Evolutionary conservation across 2,888 invertebrate species (phyloP).

Genomic region (Chloromyia formosa): DNA sequence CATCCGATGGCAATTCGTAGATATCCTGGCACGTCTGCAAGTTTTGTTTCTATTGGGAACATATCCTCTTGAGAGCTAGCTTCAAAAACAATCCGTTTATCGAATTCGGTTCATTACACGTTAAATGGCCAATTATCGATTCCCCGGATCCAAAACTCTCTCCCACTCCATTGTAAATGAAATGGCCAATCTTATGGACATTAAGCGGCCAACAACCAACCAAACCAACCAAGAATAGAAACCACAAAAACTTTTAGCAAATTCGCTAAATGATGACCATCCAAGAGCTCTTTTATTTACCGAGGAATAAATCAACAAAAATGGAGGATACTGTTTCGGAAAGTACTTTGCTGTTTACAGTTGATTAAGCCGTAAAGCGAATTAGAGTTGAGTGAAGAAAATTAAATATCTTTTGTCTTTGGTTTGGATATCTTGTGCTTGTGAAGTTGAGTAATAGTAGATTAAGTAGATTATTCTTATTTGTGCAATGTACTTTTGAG

Average conservation of each 20-base stretch:
- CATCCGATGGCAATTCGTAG: no score
- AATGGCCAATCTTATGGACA: background rate
- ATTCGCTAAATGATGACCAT: conserved; percentile 14
- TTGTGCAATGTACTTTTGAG: no score
- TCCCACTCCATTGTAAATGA: background rate
- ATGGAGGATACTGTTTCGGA: conserved; percentile 5
- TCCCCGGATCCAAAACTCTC: background rate
- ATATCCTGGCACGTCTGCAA: background rate
- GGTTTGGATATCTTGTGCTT: no score
- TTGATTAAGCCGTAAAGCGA: conserved; percentile 16
- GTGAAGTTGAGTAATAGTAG: no score
- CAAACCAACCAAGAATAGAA: background rate
- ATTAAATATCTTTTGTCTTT: background rate
- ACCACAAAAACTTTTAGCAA: conserved; percentile 2
- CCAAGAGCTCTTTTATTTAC: background rate
- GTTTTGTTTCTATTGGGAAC: conserved; percentile 9
- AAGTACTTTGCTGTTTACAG: conserved; percentile 5
- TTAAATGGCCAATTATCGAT: conserved; percentile 41
- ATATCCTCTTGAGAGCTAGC: background rate
- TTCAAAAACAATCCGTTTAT: conserved; percentile 38
- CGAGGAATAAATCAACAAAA: background rate
- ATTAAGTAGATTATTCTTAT: no score
- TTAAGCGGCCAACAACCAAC: background rate
- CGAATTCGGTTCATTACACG: conserved; percentile 31
- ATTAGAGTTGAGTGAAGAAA: conserved; percentile 1